phyloP scores from a whole-genome alignment of 2,888 invertebrate species.

The Chironomus riparius region DNA sequence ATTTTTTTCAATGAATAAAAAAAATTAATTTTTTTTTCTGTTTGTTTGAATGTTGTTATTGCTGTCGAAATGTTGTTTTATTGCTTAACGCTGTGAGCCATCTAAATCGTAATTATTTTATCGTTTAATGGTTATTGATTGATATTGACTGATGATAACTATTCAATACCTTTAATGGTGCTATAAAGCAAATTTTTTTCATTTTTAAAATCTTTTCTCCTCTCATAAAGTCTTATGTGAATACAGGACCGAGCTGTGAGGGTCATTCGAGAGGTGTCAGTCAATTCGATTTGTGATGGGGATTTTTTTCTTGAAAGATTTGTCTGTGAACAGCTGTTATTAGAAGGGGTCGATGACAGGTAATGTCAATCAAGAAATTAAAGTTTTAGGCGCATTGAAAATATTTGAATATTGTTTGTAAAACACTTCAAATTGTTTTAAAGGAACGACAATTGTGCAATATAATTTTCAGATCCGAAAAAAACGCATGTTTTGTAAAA shows the following conservation, averaged over 20 bases:
- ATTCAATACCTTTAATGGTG: conserved; percentile 25
- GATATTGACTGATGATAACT: conserved; percentile 27
- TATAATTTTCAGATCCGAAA: no score
- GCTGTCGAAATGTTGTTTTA: conserved; percentile 14
- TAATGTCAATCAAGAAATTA: no score
- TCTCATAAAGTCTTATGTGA: neutral
- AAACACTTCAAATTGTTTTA: no score
- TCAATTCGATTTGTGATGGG: neutral
- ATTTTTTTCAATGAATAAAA: conserved; percentile 1
- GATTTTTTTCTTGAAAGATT: no score
- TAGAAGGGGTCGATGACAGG: no score
- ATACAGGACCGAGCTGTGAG: neutral
- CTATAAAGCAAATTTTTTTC: conserved; percentile 23
- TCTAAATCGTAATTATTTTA: conserved; percentile 25
- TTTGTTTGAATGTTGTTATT: neutral
- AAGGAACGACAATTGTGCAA: no score
- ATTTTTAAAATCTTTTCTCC: neutral
- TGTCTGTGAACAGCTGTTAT: no score
- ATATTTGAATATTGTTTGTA: no score
- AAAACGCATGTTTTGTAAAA: no score
- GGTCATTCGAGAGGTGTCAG: neutral
- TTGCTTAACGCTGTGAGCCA: conserved; percentile 9
- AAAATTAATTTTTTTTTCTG: neutral
- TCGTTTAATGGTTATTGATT: conserved; percentile 24
- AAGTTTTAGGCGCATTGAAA: no score